Evolutionary conservation across 2,888 invertebrate species (phyloP), one percentile per base, ranked within the genome.

Genomic region (Melieria omissa): DNA sequence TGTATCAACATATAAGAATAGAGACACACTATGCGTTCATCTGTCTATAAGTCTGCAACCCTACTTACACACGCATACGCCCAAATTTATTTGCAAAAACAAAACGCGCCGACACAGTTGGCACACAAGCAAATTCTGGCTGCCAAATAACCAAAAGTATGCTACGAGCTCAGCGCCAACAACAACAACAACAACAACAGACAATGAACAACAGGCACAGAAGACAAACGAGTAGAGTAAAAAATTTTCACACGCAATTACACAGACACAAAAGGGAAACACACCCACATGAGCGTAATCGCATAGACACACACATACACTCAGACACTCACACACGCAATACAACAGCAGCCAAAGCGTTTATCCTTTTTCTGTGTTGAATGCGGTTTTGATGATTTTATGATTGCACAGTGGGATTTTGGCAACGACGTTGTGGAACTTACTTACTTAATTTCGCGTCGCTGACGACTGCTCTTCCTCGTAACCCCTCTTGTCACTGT

Each of bases 351-450:
- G 60, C 14, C 1, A 10, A 61, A n/a, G 10, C 42, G 42, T 44
- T 41, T 12, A 16, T 29, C 49, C 47, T 5, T 10, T 65, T 45
- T 8, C 12, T 66, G 29, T 12, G n/a, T 14, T 16, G 61, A 29
- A 69, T 69, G 63, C 60, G 64, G 47, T 65, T 70, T 70, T 60
- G 58, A 65, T 14, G 49, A 64, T 65, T 70, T 64, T 16, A 57
- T 65, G 60, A 70, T 70, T 70, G 70, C 70, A 70, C 70, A 70
- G 57, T 46, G 58, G 70, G 70, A 64, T 70, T 65, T 70, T 29
- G 29, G 29, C 29, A 29, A 29, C 29, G 29, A 29, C 29, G 29
- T 29, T 29, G 29, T 29, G 29, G 29, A 29, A 29, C 29, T 29
- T 29, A 29, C 29, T 29, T 47, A 66, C 58, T 57, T 66, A 58